Evolutionary conservation across 2,113 vertebrate genomes (phyloP).

Genomic region (Pogonocichla stellata): DNA sequence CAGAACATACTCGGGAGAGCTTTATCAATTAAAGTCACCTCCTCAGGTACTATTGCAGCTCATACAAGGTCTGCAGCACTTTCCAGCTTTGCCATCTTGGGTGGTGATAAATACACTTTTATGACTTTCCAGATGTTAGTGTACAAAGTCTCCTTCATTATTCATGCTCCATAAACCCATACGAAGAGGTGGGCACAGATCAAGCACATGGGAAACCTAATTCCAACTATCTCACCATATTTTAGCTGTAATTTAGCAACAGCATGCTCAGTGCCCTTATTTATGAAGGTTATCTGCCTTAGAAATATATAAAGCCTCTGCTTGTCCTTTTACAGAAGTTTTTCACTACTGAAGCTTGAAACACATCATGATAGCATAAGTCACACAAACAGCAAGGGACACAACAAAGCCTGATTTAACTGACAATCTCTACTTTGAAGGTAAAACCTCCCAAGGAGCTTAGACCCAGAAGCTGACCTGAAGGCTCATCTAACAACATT

Average conservation of each 20-base stretch:
- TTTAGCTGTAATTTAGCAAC: constrained; percentile 53
- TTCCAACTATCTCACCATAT: constrained; percentile 50
- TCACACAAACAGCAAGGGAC: background rate
- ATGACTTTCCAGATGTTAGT: constrained; percentile 64
- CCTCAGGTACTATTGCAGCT: background rate
- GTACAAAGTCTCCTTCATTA: constrained; percentile 59
- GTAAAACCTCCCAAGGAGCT: background rate
- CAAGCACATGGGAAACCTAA: constrained; percentile 53
- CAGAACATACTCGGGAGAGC: constrained; percentile 2
- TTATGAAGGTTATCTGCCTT: constrained; percentile 51
- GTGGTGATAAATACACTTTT: constrained; percentile 44
- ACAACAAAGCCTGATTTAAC: background rate
- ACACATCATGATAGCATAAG: background rate
- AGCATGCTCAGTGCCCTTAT: constrained; percentile 24
- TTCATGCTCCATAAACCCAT: constrained; percentile 62
- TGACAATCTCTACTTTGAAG: background rate
- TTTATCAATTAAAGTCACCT: constrained; percentile 39
- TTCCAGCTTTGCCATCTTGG: constrained; percentile 17
- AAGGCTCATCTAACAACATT: background rate
- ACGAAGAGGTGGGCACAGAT: constrained; percentile 29
- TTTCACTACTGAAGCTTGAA: constrained; percentile 1
- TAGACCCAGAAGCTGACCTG: background rate
- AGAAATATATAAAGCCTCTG: constrained; percentile 2
- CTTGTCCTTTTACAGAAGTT: constrained; percentile 7
- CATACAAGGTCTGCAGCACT: background rate